Percentiles rank a stretch among this genome's conserved stretches.
phyloP scores from a whole-genome alignment of 2,888 invertebrate species.

The Dastarcus helophoroides region DNA sequence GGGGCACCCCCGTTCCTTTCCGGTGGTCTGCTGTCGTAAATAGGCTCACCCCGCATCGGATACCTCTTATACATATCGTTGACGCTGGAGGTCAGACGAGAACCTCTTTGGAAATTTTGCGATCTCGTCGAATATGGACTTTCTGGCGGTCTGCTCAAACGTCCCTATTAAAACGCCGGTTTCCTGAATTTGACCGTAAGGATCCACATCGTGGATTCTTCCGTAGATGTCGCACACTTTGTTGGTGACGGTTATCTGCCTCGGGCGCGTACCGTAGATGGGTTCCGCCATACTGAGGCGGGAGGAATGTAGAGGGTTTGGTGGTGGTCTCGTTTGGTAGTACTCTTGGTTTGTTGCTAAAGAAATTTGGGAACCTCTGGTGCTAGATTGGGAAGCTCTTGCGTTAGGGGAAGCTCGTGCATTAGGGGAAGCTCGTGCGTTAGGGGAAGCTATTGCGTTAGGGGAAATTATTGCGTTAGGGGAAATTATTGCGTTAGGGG shows the following conservation, averaged over 20 bases:
- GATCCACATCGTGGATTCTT: constrained; percentile 32
- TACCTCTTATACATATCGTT: constrained; percentile 32
- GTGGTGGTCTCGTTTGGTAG: constrained; percentile 8
- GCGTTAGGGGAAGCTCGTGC: no score
- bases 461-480: no score
- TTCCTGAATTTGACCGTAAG: constrained; percentile 17
- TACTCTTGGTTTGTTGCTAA: no score
- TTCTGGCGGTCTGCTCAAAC: constrained; percentile 23
- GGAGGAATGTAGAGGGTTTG: constrained; percentile 17
- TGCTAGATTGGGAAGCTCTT: no score
- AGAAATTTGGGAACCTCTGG: no score
- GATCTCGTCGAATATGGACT: constrained; percentile 17
- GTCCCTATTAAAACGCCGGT: constrained; percentile 33
- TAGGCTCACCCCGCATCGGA: constrained; percentile 3
- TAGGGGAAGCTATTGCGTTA: no score
- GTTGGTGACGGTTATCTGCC: constrained; percentile 28
- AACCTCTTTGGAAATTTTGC: constrained; percentile 30
- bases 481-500: no score
- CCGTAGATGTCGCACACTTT: constrained; percentile 37
- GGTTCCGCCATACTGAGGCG: constrained; percentile 20
- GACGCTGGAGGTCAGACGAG: constrained; percentile 33
- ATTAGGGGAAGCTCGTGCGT: no score
- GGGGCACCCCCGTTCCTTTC: constrained; percentile 2
- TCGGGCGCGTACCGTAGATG: constrained; percentile 17
- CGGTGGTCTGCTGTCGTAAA: neutral